Conservation (phyloP, 2,113 vertebrate species). For the Dryoscopus gambensis region DNA sequence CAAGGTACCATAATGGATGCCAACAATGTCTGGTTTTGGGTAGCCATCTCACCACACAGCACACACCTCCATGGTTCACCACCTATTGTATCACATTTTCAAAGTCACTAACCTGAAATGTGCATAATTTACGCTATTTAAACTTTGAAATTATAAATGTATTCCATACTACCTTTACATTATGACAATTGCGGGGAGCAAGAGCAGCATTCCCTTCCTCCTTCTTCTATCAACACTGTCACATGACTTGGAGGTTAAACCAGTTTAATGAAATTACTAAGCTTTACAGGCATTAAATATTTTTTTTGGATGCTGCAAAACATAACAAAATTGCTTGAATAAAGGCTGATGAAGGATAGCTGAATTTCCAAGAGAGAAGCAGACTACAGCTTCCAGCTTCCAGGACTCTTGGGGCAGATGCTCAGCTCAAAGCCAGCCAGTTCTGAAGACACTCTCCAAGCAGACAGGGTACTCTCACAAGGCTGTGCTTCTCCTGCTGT, state of each 20-base stretch:
- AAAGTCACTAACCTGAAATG: background rate
- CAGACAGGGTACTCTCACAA: background rate
- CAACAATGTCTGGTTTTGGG: rapidly evolving
- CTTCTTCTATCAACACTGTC: background rate
- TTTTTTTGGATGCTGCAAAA: background rate
- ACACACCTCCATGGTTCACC: background rate
- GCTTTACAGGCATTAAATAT: background rate
- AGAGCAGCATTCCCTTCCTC: rapidly evolving
- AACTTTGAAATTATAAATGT: background rate
- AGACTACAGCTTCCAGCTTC: background rate
- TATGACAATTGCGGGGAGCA: background rate
- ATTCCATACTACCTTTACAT: background rate
- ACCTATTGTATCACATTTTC: background rate
- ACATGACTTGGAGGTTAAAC: rapidly evolving
- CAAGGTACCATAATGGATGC: background rate
- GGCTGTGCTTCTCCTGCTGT: background rate
- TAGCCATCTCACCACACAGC: background rate
- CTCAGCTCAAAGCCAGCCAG: background rate
- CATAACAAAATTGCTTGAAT: background rate
- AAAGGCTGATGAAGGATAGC: background rate
- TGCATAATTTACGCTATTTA: background rate
- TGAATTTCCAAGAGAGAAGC: background rate
- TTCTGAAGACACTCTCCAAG: background rate
- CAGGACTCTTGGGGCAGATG: background rate
- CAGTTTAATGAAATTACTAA: background rate